Conservation (phyloP, 2,797 vertebrate genomes). For the Myotis planiceps region DNA sequence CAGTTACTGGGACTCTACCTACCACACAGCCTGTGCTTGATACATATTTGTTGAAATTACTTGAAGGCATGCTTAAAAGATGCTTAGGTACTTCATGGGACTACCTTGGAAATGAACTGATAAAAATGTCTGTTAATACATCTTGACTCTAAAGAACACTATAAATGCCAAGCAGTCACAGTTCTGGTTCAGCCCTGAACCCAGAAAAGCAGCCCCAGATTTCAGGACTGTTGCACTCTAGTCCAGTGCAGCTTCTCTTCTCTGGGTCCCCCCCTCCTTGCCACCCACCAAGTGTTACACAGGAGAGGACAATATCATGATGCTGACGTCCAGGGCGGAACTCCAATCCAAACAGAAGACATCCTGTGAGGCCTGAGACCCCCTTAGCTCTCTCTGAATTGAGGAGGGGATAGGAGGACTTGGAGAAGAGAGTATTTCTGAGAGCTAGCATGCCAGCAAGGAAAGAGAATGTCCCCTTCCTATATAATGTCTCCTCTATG, state of each 20-base stretch:
- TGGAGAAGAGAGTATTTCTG: conserved; percentile 4
- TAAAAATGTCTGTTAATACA: background rate
- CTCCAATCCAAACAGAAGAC: conserved; percentile 66
- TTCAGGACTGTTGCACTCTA: background rate
- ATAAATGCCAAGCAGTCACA: rapidly evolving
- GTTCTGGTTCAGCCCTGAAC: background rate
- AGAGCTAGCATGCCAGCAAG: background rate
- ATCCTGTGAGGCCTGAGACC: conserved; percentile 58
- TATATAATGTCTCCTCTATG: background rate
- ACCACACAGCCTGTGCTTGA: background rate
- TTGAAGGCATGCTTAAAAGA: background rate
- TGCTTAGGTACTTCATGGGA: background rate
- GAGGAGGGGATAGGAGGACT: conserved; percentile 69
- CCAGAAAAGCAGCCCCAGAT: rapidly evolving
- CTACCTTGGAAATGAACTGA: background rate
- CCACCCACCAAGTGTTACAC: conserved; percentile 53
- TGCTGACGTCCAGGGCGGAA: conserved; percentile 47
- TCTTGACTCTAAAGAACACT: background rate
- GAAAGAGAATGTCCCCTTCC: background rate
- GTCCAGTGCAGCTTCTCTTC: conserved; percentile 18
- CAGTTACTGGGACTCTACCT: background rate
- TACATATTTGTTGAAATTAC: background rate
- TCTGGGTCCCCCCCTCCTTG: background rate
- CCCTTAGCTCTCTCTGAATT: conserved; percentile 67
- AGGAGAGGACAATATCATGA: conserved; percentile 74